phyloP scores from a whole-genome alignment of 2,888 invertebrate genomes.

The Aphelenchoides bicaudatus region DNA sequence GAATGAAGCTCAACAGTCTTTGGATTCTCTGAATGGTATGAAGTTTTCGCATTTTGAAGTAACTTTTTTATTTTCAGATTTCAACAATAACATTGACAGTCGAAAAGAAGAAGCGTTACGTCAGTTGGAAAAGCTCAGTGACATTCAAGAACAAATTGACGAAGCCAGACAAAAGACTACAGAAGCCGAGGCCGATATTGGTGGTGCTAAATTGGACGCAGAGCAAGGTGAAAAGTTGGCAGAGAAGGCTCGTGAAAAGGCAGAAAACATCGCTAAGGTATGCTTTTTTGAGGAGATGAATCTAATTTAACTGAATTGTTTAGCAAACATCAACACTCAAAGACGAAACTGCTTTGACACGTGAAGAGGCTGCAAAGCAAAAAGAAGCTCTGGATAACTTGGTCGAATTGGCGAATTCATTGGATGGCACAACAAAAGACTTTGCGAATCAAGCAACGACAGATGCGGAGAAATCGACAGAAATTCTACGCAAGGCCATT shows the following conservation, averaged over 20 bases:
- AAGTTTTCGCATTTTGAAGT: background rate
- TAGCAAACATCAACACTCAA: slow-evolving; percentile 29
- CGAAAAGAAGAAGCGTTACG: slow-evolving; percentile 77
- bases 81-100: slow-evolving; percentile 81
- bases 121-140: slow-evolving; percentile 73
- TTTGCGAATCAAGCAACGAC: slow-evolving; percentile 39
- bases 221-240: slow-evolving; percentile 39
- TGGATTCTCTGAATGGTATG: slow-evolving; percentile 29
- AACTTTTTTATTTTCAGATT: slow-evolving; percentile 61
- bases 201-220: slow-evolving; percentile 44
- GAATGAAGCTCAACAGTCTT: slow-evolving; percentile 57
- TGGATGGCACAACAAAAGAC: slow-evolving; percentile 32
- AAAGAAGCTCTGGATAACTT: slow-evolving; percentile 23
- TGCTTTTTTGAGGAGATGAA: no score
- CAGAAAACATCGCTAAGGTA: slow-evolving; percentile 27
- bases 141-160: slow-evolving; percentile 72
- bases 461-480: slow-evolving; percentile 35
- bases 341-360: slow-evolving; percentile 23
- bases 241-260: slow-evolving; percentile 34
- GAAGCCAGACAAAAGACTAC: slow-evolving; percentile 37
- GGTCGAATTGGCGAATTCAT: slow-evolving; percentile 19
- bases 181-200: slow-evolving; percentile 42
- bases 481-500: slow-evolving; percentile 36
- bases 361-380: slow-evolving; percentile 15
- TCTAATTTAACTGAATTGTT: slow-evolving; percentile 19